phyloP scores from a whole-genome alignment of 2,113 vertebrate species.

The Boleophthalmus pectinirostris region DNA sequence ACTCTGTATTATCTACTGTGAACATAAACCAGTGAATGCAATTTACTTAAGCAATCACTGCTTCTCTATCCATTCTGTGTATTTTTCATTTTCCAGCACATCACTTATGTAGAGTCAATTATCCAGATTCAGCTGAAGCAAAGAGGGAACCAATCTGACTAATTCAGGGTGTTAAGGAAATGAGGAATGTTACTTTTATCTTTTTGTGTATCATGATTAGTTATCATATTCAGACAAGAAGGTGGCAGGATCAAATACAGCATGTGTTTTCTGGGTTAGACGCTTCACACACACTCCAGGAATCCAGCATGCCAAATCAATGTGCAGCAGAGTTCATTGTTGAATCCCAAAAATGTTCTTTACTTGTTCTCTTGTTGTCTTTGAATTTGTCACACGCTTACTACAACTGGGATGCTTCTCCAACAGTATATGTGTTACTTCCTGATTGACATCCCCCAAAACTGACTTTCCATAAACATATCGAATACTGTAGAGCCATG shows the following conservation, averaged over 20 bases:
- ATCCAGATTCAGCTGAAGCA: background rate
- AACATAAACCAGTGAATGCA: background rate
- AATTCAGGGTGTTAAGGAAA: background rate
- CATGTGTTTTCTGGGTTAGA: too few relatives aligned
- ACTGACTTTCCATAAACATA: conserved; percentile 15
- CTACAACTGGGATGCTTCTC: background rate
- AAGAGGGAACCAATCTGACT: background rate
- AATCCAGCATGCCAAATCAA: too few relatives aligned
- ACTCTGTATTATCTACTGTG: background rate
- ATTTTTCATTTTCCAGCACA: background rate
- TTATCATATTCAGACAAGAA: too few relatives aligned
- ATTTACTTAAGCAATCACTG: background rate
- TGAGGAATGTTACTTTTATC: too few relatives aligned
- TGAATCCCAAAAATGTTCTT: too few relatives aligned
- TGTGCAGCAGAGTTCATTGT: too few relatives aligned
- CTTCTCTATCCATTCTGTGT: background rate
- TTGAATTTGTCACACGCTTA: background rate
- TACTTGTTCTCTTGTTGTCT: too few relatives aligned
- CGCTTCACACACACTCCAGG: too few relatives aligned
- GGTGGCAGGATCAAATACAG: background rate
- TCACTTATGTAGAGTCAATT: background rate
- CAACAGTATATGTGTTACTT: background rate
- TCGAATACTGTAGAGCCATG: conserved; percentile 21
- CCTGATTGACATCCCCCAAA: conserved; percentile 4
- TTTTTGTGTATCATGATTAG: too few relatives aligned